Evolutionary conservation across 2,113 vertebrate genomes (phyloP).

Genomic region (Hyaena hyaena): DNA sequence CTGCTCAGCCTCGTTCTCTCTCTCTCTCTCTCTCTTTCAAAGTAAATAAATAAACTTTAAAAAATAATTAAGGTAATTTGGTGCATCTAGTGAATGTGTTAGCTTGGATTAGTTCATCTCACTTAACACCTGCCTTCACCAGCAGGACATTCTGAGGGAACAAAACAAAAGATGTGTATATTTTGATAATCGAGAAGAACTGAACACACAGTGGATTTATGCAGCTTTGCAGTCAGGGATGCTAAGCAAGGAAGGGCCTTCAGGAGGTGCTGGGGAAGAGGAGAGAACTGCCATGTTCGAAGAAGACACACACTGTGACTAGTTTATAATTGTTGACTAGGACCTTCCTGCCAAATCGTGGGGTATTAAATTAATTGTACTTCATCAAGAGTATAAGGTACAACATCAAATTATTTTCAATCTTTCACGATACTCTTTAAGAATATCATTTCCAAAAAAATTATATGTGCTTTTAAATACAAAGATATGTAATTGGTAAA

Average conservation of each 20-base stretch:
- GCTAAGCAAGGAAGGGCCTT: background rate
- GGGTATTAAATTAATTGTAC: background rate
- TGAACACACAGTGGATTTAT: background rate
- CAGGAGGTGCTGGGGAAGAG: fast-evolving
- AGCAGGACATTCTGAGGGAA: background rate
- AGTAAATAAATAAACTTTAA: too few relatives aligned
- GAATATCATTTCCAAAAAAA: background rate
- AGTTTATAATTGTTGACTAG: background rate
- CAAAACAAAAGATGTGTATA: background rate
- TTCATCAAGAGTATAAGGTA: background rate
- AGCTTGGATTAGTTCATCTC: conserved; percentile 35
- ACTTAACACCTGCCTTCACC: conserved; percentile 24
- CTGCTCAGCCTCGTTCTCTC: too few relatives aligned
- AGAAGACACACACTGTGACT: background rate
- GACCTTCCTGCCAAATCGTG: background rate
- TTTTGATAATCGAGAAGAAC: conserved; percentile 22
- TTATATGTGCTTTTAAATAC: background rate
- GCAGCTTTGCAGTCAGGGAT: background rate
- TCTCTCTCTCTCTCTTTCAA: too few relatives aligned
- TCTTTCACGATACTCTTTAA: background rate
- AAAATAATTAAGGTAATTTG: conserved; percentile 31
- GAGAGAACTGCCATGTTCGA: background rate
- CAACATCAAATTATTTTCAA: background rate
- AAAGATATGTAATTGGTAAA: background rate
- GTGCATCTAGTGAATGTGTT: conserved; percentile 16